Evolutionary conservation across 2,888 invertebrate genomes (phyloP).

Genomic region (Hyposoter dolosus): DNA sequence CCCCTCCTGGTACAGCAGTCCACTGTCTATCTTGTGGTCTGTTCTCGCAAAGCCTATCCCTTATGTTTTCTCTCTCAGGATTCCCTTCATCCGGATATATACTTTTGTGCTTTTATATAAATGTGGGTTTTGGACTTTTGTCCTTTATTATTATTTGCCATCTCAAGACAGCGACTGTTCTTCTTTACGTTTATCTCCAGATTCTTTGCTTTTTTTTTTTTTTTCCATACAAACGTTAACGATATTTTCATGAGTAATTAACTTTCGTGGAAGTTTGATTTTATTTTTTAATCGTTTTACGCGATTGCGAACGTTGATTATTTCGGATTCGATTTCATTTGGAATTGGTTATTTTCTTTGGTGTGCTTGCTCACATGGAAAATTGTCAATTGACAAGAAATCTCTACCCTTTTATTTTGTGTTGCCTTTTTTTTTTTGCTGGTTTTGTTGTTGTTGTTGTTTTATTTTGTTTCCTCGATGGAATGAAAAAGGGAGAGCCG

Average conservation of each 20-base stretch:
- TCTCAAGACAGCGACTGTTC: too few relatives aligned
- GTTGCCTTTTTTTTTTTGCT: not conserved
- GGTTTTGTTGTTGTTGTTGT: too few relatives aligned
- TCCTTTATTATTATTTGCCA: too few relatives aligned
- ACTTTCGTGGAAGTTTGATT: not conserved
- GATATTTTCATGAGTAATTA: not conserved
- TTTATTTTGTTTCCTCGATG: slow-evolving; percentile 3
- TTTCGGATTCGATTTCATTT: not conserved
- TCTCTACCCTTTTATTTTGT: slow-evolving; percentile 6
- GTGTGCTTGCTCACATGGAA: slow-evolving; percentile 4
- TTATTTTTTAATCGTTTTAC: not conserved
- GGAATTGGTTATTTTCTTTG: not conserved
- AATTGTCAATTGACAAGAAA: slow-evolving; percentile 12
- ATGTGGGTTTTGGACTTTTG: slow-evolving; percentile 47
- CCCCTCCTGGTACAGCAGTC: not conserved
- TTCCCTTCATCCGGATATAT: slow-evolving; percentile 61
- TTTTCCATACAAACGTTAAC: not conserved
- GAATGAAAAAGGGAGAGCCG: slow-evolving; percentile 21
- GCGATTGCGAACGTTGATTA: not conserved
- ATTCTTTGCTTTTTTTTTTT: not conserved
- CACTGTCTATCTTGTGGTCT: slow-evolving; percentile 55
- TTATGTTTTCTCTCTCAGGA: slow-evolving; percentile 71
- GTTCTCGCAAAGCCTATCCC: slow-evolving; percentile 52
- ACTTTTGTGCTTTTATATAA: slow-evolving; percentile 9
- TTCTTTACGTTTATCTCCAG: slow-evolving; percentile 43